phyloP scores from a whole-genome alignment of 2,888 invertebrate species.

The Syrphus vitripennis region DNA sequence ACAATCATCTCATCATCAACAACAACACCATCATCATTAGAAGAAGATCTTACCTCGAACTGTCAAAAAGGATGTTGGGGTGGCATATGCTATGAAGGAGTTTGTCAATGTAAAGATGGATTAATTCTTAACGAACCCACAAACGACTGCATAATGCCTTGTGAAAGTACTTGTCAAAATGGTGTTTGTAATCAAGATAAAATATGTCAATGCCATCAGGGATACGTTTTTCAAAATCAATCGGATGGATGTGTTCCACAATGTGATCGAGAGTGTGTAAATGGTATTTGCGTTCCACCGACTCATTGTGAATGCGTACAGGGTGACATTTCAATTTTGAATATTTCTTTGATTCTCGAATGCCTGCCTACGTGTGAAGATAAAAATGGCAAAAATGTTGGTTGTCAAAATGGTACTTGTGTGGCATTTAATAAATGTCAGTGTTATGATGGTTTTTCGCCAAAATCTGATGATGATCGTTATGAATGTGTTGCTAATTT shows the following conservation, averaged over 20 bases:
- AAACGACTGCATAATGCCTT: conserved; percentile 52
- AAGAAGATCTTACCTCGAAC: not conserved
- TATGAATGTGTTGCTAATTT: conserved; percentile 29
- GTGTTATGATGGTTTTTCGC: conserved; percentile 27
- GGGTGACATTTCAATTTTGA: conserved; percentile 76
- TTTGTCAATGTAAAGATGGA: conserved; percentile 39
- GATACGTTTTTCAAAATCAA: conserved; percentile 75
- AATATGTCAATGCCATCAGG: conserved; percentile 77
- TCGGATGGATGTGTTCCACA: conserved; percentile 77
- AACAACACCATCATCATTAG: too few relatives aligned
- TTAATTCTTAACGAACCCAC: conserved; percentile 10
- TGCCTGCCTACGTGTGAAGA: conserved; percentile 42
- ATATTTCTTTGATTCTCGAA: not conserved
- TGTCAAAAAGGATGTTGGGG: conserved; percentile 35
- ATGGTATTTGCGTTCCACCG: conserved; percentile 79
- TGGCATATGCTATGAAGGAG: conserved; percentile 22
- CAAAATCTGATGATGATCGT: not conserved
- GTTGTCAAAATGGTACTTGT: conserved; percentile 59
- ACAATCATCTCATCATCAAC: not conserved
- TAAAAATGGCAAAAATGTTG: not conserved
- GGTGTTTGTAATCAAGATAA: conserved; percentile 80
- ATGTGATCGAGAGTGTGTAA: conserved; percentile 75
- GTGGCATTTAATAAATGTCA: conserved; percentile 49
- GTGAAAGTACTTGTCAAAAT: conserved; percentile 75
- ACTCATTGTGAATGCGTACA: conserved; percentile 81